Base-by-base conservation (phyloP, 2,888 invertebrate genomes). In the Thecophora atra region DNA sequence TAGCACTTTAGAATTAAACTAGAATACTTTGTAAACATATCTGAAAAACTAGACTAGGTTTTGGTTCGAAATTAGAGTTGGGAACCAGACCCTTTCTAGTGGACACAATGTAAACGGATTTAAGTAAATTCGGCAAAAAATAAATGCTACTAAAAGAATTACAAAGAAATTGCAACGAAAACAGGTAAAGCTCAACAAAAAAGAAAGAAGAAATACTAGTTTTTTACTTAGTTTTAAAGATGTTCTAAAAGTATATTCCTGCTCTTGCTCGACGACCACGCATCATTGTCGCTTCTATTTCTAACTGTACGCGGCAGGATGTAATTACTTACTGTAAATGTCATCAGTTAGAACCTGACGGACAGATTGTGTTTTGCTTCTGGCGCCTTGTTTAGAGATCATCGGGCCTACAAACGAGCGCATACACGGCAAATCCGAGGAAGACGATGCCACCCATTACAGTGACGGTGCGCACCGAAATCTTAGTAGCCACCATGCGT, bases 381-480 rank as follows among this genome's bases (percentile, higher is more conserved):
- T 11, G 63, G 42, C 11, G 63, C 19, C 24, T 21, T 24, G 17
- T 76, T 76, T 81, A 83, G 26, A 83, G 76, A 77, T 89, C 90
- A 75, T 91, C 90, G 26, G 96, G 95, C 72, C 92, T 93, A 79
- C 97, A 91, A 85, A 97, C 91, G 67, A 99, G 89, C 7, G 98
- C 96, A 76, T 97, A 96, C 72, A 97, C 87, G 0, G 99, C 98
- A 88, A 99, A 99, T 77, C 96, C 87, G 75, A 99, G 88, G 88
- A 99, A 99, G 79, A 98, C 98, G 71, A 98, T 87, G 82, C 98
- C 99, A 79, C 99, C 99, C 81, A 97, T 93, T 81, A 99, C 91
- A 72, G 99, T 99, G 75, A 99, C 99, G 88, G 98, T 98, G 88
- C 97, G 90, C 28, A 99, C 97, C 78, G 99, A 99, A 84, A 99